Evolutionary conservation across 2,888 invertebrate genomes (phyloP).

Genomic region (Blomia tropicalis): DNA sequence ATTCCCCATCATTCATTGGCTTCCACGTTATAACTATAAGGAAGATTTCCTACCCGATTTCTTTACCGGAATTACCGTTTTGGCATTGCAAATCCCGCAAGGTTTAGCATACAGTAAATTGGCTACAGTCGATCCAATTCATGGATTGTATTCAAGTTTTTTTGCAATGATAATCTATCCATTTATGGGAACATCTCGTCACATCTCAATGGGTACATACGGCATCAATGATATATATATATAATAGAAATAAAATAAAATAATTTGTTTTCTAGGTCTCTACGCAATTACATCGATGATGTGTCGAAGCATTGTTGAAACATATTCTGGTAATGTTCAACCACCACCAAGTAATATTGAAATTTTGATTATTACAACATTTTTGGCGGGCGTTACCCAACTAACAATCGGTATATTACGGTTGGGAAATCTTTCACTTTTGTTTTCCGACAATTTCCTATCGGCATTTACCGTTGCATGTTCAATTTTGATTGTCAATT

Average conservation of each 20-base stretch:
- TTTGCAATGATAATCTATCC: conserved; percentile 75
- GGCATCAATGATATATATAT: neutral
- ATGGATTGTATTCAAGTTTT: conserved; percentile 65
- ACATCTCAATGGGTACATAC: conserved; percentile 65
- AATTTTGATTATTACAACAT: conserved; percentile 25
- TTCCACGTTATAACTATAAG: conserved; percentile 30
- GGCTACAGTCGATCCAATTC: conserved; percentile 39
- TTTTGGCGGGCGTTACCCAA: conserved; percentile 26
- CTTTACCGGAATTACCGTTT: conserved; percentile 68
- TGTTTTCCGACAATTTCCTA: conserved; percentile 28
- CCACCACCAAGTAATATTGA: conserved; percentile 26
- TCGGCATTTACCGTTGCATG: conserved; percentile 27
- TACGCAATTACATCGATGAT: neutral
- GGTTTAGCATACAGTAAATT: conserved; percentile 47
- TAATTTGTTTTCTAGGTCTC: neutral
- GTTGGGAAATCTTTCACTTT: conserved; percentile 26
- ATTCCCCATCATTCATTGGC: conserved; percentile 31
- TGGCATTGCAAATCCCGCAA: conserved; percentile 80
- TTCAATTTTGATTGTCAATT: conserved; percentile 26
- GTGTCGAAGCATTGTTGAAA: neutral
- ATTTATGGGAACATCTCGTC: conserved; percentile 69
- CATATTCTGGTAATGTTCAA: neutral
- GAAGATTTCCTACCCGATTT: conserved; percentile 52
- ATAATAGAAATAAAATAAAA: neutral
- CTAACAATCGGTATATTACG: conserved; percentile 21